phyloP scores from a whole-genome alignment of 1,140 invertebrate species.

The Anagrus nilaparvatae region DNA sequence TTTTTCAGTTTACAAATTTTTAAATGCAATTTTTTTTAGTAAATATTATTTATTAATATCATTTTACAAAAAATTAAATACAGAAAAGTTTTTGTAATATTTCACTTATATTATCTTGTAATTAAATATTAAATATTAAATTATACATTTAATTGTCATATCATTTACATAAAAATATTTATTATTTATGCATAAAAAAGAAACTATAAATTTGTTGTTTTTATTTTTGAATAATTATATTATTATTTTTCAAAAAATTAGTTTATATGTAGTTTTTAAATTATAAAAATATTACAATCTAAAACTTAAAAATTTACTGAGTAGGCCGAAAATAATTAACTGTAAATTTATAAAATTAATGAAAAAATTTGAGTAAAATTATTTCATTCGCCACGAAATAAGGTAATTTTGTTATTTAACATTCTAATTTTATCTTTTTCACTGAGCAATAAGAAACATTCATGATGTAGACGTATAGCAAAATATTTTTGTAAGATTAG shows the following conservation, averaged over 20 bases:
- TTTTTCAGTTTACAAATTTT: too few species aligned
- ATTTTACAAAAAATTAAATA: too few species aligned
- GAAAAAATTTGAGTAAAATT: neutral
- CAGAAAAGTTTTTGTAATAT: too few species aligned
- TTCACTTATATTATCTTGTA: too few species aligned
- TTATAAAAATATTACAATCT: neutral
- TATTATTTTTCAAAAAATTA: neutral
- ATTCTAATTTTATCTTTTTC: neutral
- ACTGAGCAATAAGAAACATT: neutral
- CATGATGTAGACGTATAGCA: neutral
- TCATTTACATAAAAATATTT: neutral
- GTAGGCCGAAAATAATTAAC: neutral
- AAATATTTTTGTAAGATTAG: neutral
- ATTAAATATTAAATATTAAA: neutral
- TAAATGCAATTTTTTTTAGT: too few species aligned
- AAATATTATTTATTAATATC: too few species aligned
- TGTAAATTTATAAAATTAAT: neutral
- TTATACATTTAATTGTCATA: neutral
- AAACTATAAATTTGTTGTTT: neutral
- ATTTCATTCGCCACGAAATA: neutral
- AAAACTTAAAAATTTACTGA: neutral
- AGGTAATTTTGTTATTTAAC: neutral
- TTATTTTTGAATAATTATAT: neutral
- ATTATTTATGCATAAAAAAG: neutral
- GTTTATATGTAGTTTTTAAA: neutral